phyloP scores from a whole-genome alignment of 2,797 vertebrate genomes.

The Lemur catta region DNA sequence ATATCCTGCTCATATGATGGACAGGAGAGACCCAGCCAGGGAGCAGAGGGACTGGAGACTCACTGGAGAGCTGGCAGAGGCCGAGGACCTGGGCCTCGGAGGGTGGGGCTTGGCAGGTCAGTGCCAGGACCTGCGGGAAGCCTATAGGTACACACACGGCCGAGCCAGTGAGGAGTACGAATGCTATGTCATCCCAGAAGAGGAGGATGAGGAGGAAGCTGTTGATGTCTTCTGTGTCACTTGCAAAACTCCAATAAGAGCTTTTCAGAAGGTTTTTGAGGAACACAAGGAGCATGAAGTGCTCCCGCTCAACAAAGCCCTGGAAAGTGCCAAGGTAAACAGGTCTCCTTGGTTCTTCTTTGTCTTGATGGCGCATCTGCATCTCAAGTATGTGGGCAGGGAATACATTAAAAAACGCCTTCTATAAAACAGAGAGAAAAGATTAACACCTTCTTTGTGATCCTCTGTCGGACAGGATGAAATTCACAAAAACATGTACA shows the following conservation, averaged over 20 bases:
- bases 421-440: background rate
- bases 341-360: background rate
- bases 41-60: conserved; percentile 49
- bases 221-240: conserved; percentile 85
- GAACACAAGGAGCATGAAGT: conserved; percentile 84
- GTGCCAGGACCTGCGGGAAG: conserved; percentile 69
- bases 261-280: conserved; percentile 72
- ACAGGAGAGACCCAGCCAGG: conserved; percentile 42
- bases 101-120: conserved; percentile 22
- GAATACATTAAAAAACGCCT: background rate
- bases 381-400: background rate
- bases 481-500: conserved; percentile 86
- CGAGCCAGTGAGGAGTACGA: conserved; percentile 74
- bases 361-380: background rate
- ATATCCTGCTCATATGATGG: conserved; percentile 14
- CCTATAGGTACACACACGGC: conserved; percentile 55
- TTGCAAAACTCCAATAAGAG: conserved; percentile 83
- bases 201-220: conserved; percentile 77
- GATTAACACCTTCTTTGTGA: background rate
- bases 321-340: conserved; percentile 85
- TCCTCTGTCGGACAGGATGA: conserved; percentile 83
- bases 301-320: conserved; percentile 74
- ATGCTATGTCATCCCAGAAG: conserved; percentile 72
- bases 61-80: background rate
- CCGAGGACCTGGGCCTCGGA: conserved; percentile 27